Base-by-base conservation (phyloP, 1,140 invertebrate species). In the Sitophilus oryzae region DNA sequence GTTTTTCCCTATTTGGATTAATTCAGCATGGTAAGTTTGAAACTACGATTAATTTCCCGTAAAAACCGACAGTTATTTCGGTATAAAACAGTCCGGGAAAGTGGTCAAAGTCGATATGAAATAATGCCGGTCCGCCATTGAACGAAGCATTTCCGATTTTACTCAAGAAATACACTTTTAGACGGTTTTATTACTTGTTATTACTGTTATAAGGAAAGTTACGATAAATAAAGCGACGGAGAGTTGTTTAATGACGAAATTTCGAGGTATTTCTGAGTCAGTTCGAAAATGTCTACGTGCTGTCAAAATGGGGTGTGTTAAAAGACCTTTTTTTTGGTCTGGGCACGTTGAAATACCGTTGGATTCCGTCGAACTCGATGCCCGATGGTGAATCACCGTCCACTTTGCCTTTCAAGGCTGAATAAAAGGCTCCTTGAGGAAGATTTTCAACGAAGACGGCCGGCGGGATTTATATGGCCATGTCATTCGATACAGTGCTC, bases 21-120 rank as follows among this genome's bases (percentile, higher is more conserved):
- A 64, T 65, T 64, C 59, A 70, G 59, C 52, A 70, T 71, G 70
- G 68, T 71, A 60, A 67, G 68, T 66, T 21, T 30, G 1, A 3
- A 19, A 34, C 19, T 36, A 37, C 23, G 18, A n/a, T 25, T 34
- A 21, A 23, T 52, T 58, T 44, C 9, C 3, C 15, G 43, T 46
- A 57, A 53, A 48, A 35, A 5, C 18, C 20, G n/a, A n/a, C n/a
- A n/a, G n/a, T n/a, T n/a, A n/a, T n/a, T n/a, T n/a, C n/a, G n/a
- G n/a, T n/a, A n/a, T n/a, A n/a, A n/a, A n/a, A n/a, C n/a, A n/a
- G n/a, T n/a, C n/a, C 44, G 10, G 21, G 19, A 43, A 30, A 46
- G 46, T 41, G 38, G 19, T n/a, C 19, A 40, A 15, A 34, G 34
- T 55, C 37, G 3, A 14, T 37, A 15, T 18, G 30, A 18, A 19